A percentile compares a stretch with the other conserved stretches of the same genome.
These are phyloP conservation scores for Brachionus plicatilis DNA, from an alignment of 1,140 invertebrate species.

Conservation along the genomic window DNA sequence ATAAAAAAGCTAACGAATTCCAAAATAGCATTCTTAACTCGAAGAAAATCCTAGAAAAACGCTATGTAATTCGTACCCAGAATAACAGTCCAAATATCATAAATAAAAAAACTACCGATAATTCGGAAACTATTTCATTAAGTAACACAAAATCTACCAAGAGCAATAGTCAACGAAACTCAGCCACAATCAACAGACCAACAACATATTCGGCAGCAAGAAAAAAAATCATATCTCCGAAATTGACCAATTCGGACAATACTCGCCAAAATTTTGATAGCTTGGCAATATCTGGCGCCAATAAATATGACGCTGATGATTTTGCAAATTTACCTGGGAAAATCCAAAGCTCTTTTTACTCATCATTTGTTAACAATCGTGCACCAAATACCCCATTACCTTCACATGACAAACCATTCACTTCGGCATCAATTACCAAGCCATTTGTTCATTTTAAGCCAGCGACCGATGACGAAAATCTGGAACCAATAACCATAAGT, in stretches of 20 bases:
- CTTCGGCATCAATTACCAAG: not conserved
- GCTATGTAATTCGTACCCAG: not conserved
- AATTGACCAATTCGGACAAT: not conserved
- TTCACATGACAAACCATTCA: not conserved
- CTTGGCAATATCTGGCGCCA: not conserved
- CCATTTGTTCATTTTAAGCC: not conserved
- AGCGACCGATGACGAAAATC: not conserved
- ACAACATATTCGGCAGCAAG: not conserved
- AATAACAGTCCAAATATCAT: not conserved
- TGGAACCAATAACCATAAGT: conserved; percentile 15
- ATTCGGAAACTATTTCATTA: not conserved
- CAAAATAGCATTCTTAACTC: not conserved
- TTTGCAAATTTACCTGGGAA: not conserved
- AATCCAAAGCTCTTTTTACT: not conserved
- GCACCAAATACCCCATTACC: not conserved
- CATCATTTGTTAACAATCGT: conserved; percentile 14
- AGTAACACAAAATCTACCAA: not conserved
- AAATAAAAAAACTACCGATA: not conserved
- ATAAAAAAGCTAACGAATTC: not conserved
- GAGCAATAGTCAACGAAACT: not conserved
- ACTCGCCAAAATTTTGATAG: not conserved
- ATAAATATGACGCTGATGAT: conserved; percentile 2
- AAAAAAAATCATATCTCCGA: not conserved
- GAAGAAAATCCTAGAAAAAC: not conserved
- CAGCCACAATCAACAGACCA: not conserved